Evolutionary conservation across 2,113 vertebrate species (phyloP).

Genomic region (Fulica atra): DNA sequence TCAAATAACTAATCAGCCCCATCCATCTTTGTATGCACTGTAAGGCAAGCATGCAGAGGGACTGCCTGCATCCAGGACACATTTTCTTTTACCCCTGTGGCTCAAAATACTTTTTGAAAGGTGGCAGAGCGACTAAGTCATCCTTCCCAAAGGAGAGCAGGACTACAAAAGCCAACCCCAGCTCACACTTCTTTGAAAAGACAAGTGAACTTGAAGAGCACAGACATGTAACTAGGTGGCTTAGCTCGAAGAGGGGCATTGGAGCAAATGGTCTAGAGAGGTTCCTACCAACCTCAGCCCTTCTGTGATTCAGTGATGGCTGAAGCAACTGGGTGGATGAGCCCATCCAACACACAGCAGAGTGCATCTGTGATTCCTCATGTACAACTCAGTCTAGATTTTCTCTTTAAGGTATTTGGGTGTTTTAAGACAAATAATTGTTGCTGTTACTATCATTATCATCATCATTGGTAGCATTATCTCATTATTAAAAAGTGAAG

Average conservation of each 20-base stretch:
- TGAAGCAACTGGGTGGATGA: background rate
- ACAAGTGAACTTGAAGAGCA: background rate
- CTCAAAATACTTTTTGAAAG: background rate
- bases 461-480: too few relatives aligned
- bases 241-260: background rate
- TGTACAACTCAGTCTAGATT: background rate
- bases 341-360: background rate
- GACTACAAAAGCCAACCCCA: background rate
- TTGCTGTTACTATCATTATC: too few relatives aligned
- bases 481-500: background rate
- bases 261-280: rapidly evolving
- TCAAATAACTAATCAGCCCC: background rate
- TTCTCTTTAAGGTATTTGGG: background rate
- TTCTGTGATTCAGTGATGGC: background rate
- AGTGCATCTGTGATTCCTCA: background rate
- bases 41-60: background rate
- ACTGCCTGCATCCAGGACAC: background rate
- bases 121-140: background rate
- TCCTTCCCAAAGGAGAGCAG: background rate
- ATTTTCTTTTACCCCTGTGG: background rate
- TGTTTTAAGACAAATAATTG: background rate
- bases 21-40: background rate
- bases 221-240: background rate
- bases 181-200: background rate
- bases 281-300: background rate